Conservation (phyloP, 2,797 vertebrate genomes). For the Gymnothorax reevesii region DNA sequence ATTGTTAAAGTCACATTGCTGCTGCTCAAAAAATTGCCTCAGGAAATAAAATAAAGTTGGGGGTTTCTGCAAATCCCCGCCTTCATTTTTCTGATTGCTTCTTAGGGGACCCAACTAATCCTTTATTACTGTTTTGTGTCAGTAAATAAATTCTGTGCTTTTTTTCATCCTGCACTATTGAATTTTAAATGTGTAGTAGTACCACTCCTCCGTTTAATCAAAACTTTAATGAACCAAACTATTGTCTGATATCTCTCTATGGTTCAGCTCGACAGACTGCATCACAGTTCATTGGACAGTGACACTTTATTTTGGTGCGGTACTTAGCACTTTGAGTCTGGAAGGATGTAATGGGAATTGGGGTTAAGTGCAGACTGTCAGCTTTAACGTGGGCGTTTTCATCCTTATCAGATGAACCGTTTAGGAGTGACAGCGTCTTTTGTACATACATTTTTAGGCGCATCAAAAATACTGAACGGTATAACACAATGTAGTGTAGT, state of each 20-base stretch:
- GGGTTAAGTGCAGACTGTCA: too few relatives aligned
- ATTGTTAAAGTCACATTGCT: neutral
- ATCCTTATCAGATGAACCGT: too few relatives aligned
- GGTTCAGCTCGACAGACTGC: conserved; percentile 27
- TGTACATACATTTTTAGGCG: too few relatives aligned
- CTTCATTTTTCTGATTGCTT: neutral
- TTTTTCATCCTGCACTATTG: conserved; percentile 42
- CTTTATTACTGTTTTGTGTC: neutral
- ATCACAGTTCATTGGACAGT: too few relatives aligned
- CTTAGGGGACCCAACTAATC: neutral
- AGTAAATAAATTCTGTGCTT: conserved; percentile 19
- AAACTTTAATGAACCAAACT: conserved; percentile 53
- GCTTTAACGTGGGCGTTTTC: too few relatives aligned
- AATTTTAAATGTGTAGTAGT: conserved; percentile 39
- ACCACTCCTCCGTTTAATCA: conserved; percentile 56
- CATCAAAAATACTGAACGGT: too few relatives aligned
- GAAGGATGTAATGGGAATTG: too few relatives aligned
- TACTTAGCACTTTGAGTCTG: too few relatives aligned
- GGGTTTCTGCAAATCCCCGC: neutral
- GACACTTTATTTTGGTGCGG: too few relatives aligned
- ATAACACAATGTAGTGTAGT: too few relatives aligned
- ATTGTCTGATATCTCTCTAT: conserved; percentile 25
- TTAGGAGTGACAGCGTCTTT: too few relatives aligned
- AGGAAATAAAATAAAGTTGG: neutral
- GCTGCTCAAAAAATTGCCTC: neutral